Percentiles rank a stretch among this genome's conserved stretches.
Evolutionary conservation across 2,113 vertebrate species (phyloP).

Genomic region (Rattus norvegicus): GRCr8 NC_086026.1:111827001-111827500

Average conservation of each 20-base stretch:
- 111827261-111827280: constrained; percentile 73
- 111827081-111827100: neutral
- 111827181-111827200: neutral
- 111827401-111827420: constrained; percentile 25
- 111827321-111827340: constrained; percentile 47
- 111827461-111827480: neutral
- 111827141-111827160: neutral
- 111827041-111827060: neutral
- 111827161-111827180: constrained; percentile 38
- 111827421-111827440: constrained; percentile 15
- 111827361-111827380: constrained; percentile 47
- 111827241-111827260: constrained; percentile 55
- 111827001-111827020: constrained; percentile 55
- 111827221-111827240: constrained; percentile 33
- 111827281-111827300: constrained; percentile 71
- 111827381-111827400: constrained; percentile 51
- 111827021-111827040: neutral
- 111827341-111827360: constrained; percentile 33
- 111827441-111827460: neutral
- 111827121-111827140: constrained; percentile 37
- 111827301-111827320: constrained; percentile 69
- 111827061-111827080: neutral
- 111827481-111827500: constrained; percentile 28
- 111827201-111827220: constrained; percentile 13
- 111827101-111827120: neutral